A percentile compares a stretch with the other conserved stretches of the same genome.
Evolutionary conservation across 2,113 vertebrate genomes (phyloP).

Genomic region (Ameiurus melas): DNA sequence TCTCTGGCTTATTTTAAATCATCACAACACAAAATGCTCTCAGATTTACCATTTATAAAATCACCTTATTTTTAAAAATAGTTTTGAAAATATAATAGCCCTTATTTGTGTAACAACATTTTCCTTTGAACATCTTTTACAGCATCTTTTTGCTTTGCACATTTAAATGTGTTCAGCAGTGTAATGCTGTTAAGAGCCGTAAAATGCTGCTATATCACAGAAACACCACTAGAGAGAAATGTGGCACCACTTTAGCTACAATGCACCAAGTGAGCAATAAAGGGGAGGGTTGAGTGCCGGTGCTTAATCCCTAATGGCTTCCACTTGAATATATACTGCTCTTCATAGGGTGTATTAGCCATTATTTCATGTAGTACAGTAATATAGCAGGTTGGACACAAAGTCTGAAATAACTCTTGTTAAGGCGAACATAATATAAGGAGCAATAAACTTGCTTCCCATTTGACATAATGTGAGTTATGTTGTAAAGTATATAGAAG

Average conservation of each 20-base stretch:
- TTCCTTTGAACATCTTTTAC: not conserved
- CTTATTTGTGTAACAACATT: not conserved
- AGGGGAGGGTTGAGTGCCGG: not conserved
- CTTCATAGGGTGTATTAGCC: not conserved
- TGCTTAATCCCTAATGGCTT: not conserved
- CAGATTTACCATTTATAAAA: not conserved
- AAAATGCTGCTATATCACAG: not conserved
- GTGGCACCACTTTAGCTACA: conserved; percentile 13
- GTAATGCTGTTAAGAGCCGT: not conserved
- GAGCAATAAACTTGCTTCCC: not conserved
- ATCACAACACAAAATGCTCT: not conserved
- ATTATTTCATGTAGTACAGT: conserved; percentile 10
- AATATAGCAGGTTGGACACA: not conserved
- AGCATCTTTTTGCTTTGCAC: not conserved
- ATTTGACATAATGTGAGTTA: not conserved
- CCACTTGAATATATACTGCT: conserved; percentile 14
- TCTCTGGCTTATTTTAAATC: not conserved
- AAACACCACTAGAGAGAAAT: conserved; percentile 50
- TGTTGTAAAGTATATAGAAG: not conserved
- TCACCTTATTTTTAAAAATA: not conserved
- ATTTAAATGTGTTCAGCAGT: not conserved
- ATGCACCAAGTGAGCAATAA: not conserved
- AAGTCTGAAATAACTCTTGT: not conserved
- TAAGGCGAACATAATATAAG: not conserved
- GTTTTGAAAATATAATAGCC: not conserved